phyloP scores from a whole-genome alignment of 2,888 invertebrate species.

The Fissipunctia ypsillon region DNA sequence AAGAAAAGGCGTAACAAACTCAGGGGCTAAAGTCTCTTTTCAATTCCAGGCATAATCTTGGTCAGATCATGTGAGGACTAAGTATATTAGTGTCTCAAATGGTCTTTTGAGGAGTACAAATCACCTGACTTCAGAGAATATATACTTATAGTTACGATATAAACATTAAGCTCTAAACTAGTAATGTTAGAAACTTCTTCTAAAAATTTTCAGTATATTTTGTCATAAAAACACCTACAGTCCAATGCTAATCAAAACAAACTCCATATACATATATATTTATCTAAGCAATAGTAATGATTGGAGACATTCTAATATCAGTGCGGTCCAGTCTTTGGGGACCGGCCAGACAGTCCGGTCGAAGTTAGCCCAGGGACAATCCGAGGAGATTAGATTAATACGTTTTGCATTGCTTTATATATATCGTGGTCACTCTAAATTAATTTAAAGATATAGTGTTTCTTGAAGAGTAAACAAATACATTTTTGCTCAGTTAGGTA shows the following conservation, averaged over 20 bases:
- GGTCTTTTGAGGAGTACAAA: background rate
- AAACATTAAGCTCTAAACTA: background rate
- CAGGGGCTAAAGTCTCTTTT: too few relatives aligned
- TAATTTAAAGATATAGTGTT: constrained; percentile 8
- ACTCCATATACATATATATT: constrained; percentile 36
- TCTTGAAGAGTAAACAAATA: background rate
- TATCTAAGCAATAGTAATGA: constrained; percentile 60
- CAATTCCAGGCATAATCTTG: too few relatives aligned
- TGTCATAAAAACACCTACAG: background rate
- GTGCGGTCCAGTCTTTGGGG: constrained; percentile 74
- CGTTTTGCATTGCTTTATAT: constrained; percentile 74
- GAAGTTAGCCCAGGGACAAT: constrained; percentile 67
- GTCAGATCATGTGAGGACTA: background rate
- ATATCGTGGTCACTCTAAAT: constrained; percentile 44
- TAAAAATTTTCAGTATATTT: background rate
- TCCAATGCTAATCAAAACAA: constrained; percentile 25
- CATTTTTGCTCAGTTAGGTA: too few relatives aligned
- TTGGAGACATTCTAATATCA: constrained; percentile 78
- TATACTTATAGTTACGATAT: too few relatives aligned
- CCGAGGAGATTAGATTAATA: constrained; percentile 74
- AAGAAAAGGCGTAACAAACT: too few relatives aligned
- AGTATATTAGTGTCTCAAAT: background rate
- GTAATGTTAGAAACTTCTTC: background rate
- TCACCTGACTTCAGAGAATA: background rate
- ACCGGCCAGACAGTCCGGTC: constrained; percentile 71